Evolutionary conservation across 64 coral and sea anemone species (phyloP).

Genomic region (Pachyseris speciosa): DNA sequence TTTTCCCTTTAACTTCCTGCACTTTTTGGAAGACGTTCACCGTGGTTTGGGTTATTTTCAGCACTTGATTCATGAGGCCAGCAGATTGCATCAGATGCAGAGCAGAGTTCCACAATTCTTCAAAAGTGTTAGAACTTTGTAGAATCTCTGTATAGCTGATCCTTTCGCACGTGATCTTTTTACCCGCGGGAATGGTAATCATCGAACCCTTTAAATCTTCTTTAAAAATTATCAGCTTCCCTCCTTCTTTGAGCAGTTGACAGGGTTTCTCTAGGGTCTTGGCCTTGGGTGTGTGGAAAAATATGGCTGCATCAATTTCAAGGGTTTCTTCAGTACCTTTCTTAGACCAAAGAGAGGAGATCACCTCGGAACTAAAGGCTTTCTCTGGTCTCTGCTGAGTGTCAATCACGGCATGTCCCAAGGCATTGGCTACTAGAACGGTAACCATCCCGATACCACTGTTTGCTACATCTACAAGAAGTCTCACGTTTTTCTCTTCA

Average conservation of each 20-base stretch:
- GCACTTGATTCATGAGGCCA: slow-evolving; percentile 18
- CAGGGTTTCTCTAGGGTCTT: slow-evolving; percentile 61
- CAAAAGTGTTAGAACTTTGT: slow-evolving; percentile 9
- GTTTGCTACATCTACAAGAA: slow-evolving; percentile 64
- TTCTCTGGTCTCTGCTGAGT: neutral
- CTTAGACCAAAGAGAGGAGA: neutral
- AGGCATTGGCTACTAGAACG: slow-evolving; percentile 49
- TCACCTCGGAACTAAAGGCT: neutral
- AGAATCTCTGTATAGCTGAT: slow-evolving; percentile 62
- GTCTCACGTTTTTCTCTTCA: neutral
- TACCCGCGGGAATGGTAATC: slow-evolving; percentile 49
- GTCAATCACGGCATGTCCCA: slow-evolving; percentile 48
- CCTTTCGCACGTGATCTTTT: slow-evolving; percentile 47
- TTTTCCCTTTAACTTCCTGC: neutral
- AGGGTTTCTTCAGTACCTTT: neutral
- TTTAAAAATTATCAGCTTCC: slow-evolving; percentile 54
- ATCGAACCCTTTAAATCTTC: neutral
- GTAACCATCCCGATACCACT: slow-evolving; percentile 51
- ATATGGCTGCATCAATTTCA: slow-evolving; percentile 59
- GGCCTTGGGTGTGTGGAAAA: slow-evolving; percentile 64
- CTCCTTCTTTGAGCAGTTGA: slow-evolving; percentile 51
- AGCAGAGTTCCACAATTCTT: slow-evolving; percentile 35
- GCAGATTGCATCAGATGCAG: slow-evolving; percentile 38
- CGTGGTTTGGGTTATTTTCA: slow-evolving; percentile 23
- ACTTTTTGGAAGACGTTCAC: neutral